Conservation (phyloP, 2,113 vertebrate genomes). For the Aplodontia rufa region DNA sequence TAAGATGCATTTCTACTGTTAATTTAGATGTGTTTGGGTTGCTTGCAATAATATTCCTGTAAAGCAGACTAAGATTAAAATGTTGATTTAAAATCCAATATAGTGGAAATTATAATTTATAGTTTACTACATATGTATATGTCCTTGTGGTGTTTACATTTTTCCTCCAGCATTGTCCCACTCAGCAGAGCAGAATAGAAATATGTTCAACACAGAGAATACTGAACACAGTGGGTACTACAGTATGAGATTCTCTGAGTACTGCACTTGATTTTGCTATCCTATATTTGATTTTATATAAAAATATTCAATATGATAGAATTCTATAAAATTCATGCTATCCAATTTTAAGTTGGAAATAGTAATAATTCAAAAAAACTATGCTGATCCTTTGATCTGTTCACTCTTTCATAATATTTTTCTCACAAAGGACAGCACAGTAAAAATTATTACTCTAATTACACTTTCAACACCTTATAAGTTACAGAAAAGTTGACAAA, state of each 20-base stretch:
- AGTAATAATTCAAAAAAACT: neutral
- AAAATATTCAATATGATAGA: neutral
- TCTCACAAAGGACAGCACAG: neutral
- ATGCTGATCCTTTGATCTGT: neutral
- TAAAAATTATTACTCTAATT: neutral
- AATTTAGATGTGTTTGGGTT: neutral
- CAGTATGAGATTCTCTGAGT: neutral
- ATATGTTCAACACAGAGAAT: neutral
- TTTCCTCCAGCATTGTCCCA: neutral
- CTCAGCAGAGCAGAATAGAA: neutral
- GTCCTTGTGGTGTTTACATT: neutral
- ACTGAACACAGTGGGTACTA: neutral
- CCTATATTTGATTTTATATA: neutral
- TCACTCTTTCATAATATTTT: neutral
- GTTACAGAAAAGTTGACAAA: neutral
- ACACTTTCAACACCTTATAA: neutral
- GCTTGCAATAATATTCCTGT: neutral
- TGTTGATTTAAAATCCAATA: neutral
- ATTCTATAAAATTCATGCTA: neutral
- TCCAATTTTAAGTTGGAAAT: neutral
- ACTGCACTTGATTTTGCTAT: neutral
- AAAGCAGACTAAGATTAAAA: neutral
- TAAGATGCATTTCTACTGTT: neutral
- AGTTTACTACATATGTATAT: neutral
- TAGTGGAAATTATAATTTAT: constrained; percentile 1